Base-by-base conservation (phyloP, 2,113 vertebrate genomes). In the Brachypodius melanocephalos region DNA sequence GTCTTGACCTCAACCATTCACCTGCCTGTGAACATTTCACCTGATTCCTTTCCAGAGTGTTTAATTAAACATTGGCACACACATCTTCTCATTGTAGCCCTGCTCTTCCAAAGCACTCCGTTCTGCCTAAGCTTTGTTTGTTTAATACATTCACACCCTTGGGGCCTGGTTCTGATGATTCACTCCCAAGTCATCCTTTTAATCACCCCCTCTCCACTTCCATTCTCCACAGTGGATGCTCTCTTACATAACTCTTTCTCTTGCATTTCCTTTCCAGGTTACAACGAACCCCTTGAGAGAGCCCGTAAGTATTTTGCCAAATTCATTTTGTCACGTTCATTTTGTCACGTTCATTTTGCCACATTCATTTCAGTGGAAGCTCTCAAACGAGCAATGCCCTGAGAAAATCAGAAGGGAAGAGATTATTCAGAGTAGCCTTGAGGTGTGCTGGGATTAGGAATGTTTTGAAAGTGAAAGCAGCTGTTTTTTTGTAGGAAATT, bases 181-280 rank as follows among this genome's bases (percentile, higher is more conserved):
- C 94, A 97, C 69, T 88, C 57, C 17, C 66, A 55, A 96, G 4
- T 63, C 61, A 96, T 84, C 79, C 62, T 15, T 77, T 90, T 67
- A 83, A 67, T 92, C 80, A 74, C 57, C 29, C 7, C 9, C 55
- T 84, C 74, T 82, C 32, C 38, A 73, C 69, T 85, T 93, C 58
- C 85, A 68, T 54, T 58, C 46, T 51, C 55, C 52, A 18, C 38
- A 66, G n/a, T 21, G 17, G 19, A 31, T 24, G 52, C 12, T 87
- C n/a, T 63, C 78, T 83, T 72, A 68, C 21, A 1, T 74, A 65
- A 76, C 12, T 2, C 2, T 77, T 90, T 86, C 49, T 90, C 28
- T 79, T 73, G 22, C 21, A 9, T 63, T 96, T 95, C 61, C 65
- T 93, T 63, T 86, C 58, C 89, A 97, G 96, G 86, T 92, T 97